phyloP scores from a whole-genome alignment of 2,113 vertebrate genomes.

The Thamnaconus septentrionalis region DNA sequence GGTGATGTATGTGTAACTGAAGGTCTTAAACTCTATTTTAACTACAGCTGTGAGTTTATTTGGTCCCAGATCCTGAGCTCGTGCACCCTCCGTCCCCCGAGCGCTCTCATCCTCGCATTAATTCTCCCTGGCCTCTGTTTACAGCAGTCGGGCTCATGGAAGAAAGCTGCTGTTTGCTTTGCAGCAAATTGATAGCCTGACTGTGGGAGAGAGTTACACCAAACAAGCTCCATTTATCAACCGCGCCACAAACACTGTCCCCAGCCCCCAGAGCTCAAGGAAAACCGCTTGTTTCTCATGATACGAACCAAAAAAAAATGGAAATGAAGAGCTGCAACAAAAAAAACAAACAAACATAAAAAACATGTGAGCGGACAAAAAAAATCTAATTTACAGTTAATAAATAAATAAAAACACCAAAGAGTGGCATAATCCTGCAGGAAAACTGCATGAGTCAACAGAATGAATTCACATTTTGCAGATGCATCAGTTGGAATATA shows the following conservation, averaged over 20 bases:
- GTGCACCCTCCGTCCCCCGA: not conserved
- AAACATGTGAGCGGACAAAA: not conserved
- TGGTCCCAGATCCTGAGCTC: not conserved
- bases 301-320: constrained; percentile 27
- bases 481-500: too few relatives aligned
- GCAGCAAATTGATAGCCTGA: constrained; percentile 41
- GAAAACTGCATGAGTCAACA: too few relatives aligned
- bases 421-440: too few relatives aligned
- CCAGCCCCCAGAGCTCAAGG: constrained; percentile 10
- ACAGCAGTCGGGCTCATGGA: constrained; percentile 20
- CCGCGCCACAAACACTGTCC: constrained; percentile 37
- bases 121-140: constrained; percentile 40
- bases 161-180: constrained; percentile 45
- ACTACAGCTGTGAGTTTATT: too few relatives aligned
- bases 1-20: too few relatives aligned
- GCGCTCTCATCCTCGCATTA: constrained; percentile 28
- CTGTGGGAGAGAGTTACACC: constrained; percentile 44
- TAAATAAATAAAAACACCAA: too few relatives aligned
- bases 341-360: constrained; percentile 12
- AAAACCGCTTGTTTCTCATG: constrained; percentile 25
- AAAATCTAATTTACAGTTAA: not conserved
- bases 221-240: constrained; percentile 52
- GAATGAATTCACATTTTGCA: too few relatives aligned
- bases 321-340: constrained; percentile 19
- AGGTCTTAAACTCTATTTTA: too few relatives aligned